Percentiles rank a stretch among this genome's conserved stretches.
Conservation (phyloP, 2,888 invertebrate genomes). For the Cerastis leucographa region DNA sequence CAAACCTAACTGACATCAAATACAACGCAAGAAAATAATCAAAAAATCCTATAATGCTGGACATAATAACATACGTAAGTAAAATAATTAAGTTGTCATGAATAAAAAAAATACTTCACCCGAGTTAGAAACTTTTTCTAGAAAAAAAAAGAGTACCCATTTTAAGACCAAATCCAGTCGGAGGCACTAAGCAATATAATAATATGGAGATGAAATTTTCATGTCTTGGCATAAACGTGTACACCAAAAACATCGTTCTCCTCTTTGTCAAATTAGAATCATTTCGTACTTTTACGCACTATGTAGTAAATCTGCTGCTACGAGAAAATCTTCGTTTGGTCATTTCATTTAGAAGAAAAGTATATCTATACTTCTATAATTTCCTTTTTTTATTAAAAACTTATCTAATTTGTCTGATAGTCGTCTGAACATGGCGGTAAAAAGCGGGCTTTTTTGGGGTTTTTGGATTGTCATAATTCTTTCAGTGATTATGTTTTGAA, state of each 20-base stretch:
- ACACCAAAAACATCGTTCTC: constrained; percentile 26
- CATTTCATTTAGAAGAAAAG: neutral
- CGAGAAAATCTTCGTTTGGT: neutral
- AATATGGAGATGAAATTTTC: constrained; percentile 24
- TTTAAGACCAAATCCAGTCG: constrained; percentile 5
- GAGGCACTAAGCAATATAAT: neutral
- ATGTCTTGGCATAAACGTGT: constrained; percentile 6
- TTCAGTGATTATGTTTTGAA: no score
- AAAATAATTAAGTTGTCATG: neutral
- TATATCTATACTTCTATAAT: no score
- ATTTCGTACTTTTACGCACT: constrained; percentile 18
- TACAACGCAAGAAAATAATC: neutral
- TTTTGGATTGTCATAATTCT: no score
- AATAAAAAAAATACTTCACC: neutral
- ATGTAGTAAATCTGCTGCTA: neutral
- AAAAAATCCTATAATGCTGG: neutral
- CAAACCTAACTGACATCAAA: neutral
- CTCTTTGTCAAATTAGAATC: constrained; percentile 18
- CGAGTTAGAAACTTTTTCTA: neutral
- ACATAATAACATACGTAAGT: no score
- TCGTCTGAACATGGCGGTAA: no score
- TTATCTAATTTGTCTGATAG: no score
- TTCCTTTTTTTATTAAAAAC: no score
- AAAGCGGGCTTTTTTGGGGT: no score
- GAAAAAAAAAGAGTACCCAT: no score